phyloP scores from a whole-genome alignment of 2,797 vertebrate species.

The Euthynnus affinis region DNA sequence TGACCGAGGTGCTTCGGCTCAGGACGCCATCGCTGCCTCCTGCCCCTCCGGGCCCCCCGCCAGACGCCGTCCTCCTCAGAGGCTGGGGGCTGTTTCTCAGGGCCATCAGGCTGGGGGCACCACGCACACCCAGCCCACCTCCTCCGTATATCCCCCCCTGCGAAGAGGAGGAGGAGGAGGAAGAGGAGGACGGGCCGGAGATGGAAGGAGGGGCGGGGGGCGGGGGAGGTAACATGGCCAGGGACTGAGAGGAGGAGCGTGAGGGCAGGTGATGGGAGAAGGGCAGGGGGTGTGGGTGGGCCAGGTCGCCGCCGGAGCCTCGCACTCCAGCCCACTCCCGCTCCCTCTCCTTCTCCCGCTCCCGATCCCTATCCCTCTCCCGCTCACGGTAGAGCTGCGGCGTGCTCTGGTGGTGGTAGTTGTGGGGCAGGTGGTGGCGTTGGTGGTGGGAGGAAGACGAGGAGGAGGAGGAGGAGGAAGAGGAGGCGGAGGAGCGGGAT shows the following conservation, averaged over 20 bases:
- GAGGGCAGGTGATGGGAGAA: constrained; percentile 89
- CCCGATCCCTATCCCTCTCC: constrained; percentile 82
- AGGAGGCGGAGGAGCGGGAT: constrained; percentile 84
- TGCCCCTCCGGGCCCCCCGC: constrained; percentile 87
- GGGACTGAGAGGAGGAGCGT: constrained; percentile 88
- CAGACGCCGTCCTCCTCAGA: constrained; percentile 91
- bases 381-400: constrained; percentile 88
- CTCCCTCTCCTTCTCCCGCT: constrained; percentile 85
- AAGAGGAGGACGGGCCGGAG: constrained; percentile 83
- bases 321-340: constrained; percentile 83
- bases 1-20: constrained; percentile 94
- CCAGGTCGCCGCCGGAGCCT: constrained; percentile 80
- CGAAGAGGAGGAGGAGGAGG: constrained; percentile 83
- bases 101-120: constrained; percentile 87
- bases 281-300: constrained; percentile 85
- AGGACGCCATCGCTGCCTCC: constrained; percentile 84
- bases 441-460: constrained; percentile 84
- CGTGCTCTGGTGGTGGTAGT: constrained; percentile 88
- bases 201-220: constrained; percentile 87
- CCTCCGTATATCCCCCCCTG: constrained; percentile 82
- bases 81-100: constrained; percentile 94
- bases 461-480: constrained; percentile 85
- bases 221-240: constrained; percentile 86
- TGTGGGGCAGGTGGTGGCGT: constrained; percentile 83
- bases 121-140: constrained; percentile 80